Percentiles rank a stretch among this genome's conserved stretches.
Evolutionary conservation across 2,113 vertebrate species (phyloP).

Genomic region (Ia io): DNA sequence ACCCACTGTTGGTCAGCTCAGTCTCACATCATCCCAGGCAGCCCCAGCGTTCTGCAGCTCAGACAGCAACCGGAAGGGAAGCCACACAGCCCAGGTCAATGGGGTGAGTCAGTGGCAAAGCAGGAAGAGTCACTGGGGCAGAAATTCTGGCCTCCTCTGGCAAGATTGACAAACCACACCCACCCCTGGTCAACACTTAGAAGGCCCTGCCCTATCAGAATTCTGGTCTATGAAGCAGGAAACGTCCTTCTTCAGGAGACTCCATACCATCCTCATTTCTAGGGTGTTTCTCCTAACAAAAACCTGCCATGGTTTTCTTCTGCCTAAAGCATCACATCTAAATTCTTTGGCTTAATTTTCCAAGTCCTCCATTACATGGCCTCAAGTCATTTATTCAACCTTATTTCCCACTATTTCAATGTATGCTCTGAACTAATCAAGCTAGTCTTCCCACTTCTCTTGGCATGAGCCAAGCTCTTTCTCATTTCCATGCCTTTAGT

Average conservation of each 20-base stretch:
- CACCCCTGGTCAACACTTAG: constrained; percentile 3
- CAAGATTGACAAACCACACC: constrained; percentile 60
- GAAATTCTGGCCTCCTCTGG: constrained; percentile 61
- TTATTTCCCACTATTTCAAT: constrained; percentile 27
- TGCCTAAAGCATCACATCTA: constrained; percentile 32
- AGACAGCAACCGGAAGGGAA: constrained; percentile 40
- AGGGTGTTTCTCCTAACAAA: neutral
- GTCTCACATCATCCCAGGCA: neutral
- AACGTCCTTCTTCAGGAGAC: neutral
- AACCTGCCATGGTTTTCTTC: neutral
- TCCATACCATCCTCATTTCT: constrained; percentile 1
- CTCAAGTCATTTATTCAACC: constrained; percentile 53
- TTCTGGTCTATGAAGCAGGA: constrained; percentile 18
- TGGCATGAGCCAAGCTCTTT: neutral
- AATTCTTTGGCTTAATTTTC: constrained; percentile 40
- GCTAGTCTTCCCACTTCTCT: constrained; percentile 48
- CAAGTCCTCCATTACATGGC: neutral
- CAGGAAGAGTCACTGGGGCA: constrained; percentile 68
- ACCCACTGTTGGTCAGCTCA: neutral
- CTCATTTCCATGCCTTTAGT: constrained; percentile 8
- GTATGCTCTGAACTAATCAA: constrained; percentile 23
- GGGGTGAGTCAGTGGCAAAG: constrained; percentile 61
- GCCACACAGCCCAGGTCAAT: constrained; percentile 23
- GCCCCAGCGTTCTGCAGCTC: neutral
- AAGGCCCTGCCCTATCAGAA: constrained; percentile 30